Base-by-base conservation (phyloP, 1,140 invertebrate genomes). In the Periplaneta americana region DNA sequence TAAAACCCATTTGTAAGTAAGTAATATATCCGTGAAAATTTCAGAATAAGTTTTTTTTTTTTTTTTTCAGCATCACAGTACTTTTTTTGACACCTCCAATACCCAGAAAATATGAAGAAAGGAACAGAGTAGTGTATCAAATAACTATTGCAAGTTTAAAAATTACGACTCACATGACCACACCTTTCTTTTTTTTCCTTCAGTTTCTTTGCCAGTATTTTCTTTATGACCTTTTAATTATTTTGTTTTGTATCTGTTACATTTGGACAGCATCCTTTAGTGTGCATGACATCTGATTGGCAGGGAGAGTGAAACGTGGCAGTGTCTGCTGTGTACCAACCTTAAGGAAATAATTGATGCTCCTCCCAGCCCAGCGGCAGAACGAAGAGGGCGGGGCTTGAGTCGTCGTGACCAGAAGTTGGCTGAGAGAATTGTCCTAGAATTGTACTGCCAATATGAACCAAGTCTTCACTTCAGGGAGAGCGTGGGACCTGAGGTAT, bases 401-500 rank as follows among this genome's bases (percentile, higher is more conserved):
- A 90, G 88, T 78, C 83, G 88, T 15, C 88, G 90, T 76, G 92
- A 94, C 85, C 89, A 92, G 79, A 92, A 94, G 88, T 91, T 96
- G 78, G 92, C 95, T 81, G 94, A 97, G 88, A 90, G 96, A 83
- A 92, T 98, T 82, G 92, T 97, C 75, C 90, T 98, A 84, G 96
- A 98, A 88, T 89, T 98, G 78, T 97, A 96, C 87, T 97, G 96
- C 87, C 96, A 98, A 87, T 96, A 95, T 85, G 95, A 96, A 86
- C 92, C 93, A 84, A 97, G 95, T 88, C 91, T 96, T 85, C 93
- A 94, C 77, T 97, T 98, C 88, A 92, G 97, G 86, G 95, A 97
- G 89, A 91, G 95, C 34, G 95, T 96, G 83, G 91, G 93, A 80
- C 88, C 90, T 80, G 93, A 94, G 86, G 94, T 96, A 89, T 91